Conservation (phyloP, 2,888 invertebrate genomes). For the Agonum fuliginosum region DNA sequence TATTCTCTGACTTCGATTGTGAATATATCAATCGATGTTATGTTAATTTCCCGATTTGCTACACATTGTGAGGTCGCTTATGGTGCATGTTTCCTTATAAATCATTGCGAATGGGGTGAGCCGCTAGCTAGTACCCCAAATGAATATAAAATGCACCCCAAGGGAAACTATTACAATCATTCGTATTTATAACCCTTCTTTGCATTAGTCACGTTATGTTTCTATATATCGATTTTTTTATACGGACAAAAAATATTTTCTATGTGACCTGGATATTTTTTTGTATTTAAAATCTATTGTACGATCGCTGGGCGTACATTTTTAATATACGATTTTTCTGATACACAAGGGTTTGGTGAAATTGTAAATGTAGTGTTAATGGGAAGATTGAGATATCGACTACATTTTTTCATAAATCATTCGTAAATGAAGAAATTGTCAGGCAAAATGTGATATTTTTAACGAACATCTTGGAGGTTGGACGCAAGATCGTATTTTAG, state of each 20-base stretch:
- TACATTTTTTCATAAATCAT: constrained; percentile 48
- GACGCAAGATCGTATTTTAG: constrained; percentile 29
- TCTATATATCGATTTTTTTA: constrained; percentile 61
- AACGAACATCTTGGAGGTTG: constrained; percentile 44
- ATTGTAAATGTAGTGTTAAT: constrained; percentile 71
- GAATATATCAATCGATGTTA: constrained; percentile 70
- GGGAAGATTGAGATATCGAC: constrained; percentile 70
- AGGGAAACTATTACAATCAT: constrained; percentile 39
- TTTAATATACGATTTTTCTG: constrained; percentile 69
- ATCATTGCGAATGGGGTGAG: constrained; percentile 65
- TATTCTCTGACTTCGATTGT: constrained; percentile 66
- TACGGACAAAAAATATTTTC: constrained; percentile 47
- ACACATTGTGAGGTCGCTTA: constrained; percentile 68
- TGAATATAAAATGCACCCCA: constrained; percentile 71
- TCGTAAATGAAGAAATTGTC: constrained; percentile 46
- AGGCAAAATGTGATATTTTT: constrained; percentile 27
- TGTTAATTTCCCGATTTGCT: constrained; percentile 71
- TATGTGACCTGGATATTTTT: constrained; percentile 56
- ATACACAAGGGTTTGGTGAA: constrained; percentile 65
- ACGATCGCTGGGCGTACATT: constrained; percentile 69
- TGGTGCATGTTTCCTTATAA: constrained; percentile 70
- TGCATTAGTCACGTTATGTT: constrained; percentile 61
- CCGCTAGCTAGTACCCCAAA: constrained; percentile 70
- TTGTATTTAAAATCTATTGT: constrained; percentile 59
- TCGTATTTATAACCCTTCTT: constrained; percentile 54